These are phyloP conservation scores for Esox lucius DNA, from an alignment of 2,797 vertebrate genomes.

Conservation along the genomic window DNA sequence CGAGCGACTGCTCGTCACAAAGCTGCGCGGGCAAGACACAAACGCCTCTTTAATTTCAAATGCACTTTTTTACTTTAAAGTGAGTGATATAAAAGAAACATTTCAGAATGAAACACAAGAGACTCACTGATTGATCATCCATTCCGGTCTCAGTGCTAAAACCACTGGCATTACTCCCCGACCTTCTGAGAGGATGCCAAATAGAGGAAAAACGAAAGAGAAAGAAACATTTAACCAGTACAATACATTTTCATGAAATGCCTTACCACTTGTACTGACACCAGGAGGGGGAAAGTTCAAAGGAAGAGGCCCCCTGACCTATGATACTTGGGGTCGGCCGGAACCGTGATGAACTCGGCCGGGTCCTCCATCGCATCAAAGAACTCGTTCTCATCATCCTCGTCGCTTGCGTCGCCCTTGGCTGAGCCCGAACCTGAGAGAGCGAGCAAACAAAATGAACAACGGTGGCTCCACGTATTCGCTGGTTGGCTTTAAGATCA, in stretches of 20 bases:
- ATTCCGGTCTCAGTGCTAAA: slow-evolving; percentile 89
- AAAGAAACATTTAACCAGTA: slow-evolving; percentile 5
- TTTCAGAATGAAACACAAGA: neutral
- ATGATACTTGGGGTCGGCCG: slow-evolving; percentile 87
- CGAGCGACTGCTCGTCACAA: slow-evolving; percentile 75
- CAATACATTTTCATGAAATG: neutral
- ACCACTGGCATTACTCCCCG: slow-evolving; percentile 92
- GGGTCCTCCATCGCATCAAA: slow-evolving; percentile 88
- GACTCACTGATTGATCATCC: slow-evolving; percentile 87
- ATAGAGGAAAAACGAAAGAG: slow-evolving; percentile 8
- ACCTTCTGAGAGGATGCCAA: slow-evolving; percentile 76
- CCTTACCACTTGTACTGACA: neutral
- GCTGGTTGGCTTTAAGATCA: neutral
- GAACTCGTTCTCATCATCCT: slow-evolving; percentile 95
- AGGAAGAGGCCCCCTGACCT: slow-evolving; percentile 71
- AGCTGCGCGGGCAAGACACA: slow-evolving; percentile 52
- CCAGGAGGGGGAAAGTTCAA: slow-evolving; percentile 1
- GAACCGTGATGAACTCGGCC: slow-evolving; percentile 88
- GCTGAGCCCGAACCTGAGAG: slow-evolving; percentile 58
- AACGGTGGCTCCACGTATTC: neutral
- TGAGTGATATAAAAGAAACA: neutral
- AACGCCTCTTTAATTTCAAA: neutral
- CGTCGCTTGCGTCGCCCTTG: slow-evolving; percentile 92
- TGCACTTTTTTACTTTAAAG: no score
- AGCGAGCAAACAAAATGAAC: neutral